Conservation (phyloP, 2,888 invertebrate species). For the Tyria jacobaeae region DNA sequence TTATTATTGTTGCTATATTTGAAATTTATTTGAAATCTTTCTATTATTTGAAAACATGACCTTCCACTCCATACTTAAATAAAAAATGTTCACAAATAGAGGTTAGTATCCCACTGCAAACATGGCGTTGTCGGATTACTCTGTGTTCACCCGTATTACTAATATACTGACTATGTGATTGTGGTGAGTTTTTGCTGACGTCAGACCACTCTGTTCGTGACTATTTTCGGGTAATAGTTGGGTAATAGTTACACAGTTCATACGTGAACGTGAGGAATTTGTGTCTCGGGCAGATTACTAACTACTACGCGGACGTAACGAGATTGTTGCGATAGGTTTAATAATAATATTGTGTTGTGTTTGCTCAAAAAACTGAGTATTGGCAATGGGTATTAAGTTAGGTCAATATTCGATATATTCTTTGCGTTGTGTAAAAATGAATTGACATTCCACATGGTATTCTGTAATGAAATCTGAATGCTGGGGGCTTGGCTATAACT, state of each 20-base stretch:
- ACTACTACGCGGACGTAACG: constrained; percentile 10
- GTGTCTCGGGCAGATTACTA: constrained; percentile 3
- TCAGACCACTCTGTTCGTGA: neutral
- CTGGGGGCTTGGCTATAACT: neutral
- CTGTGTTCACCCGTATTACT: neutral
- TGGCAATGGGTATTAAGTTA: neutral
- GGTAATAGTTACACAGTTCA: constrained; percentile 9
- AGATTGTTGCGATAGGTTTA: constrained; percentile 9
- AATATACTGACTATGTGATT: constrained; percentile 1
- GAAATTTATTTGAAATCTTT: too few species aligned
- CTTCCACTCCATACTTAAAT: neutral
- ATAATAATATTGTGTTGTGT: neutral
- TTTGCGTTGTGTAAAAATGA: neutral
- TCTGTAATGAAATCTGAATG: neutral
- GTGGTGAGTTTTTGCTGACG: neutral
- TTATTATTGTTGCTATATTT: too few species aligned
- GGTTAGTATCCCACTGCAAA: neutral
- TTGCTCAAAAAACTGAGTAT: constrained; percentile 1
- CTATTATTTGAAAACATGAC: too few species aligned
- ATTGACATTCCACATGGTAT: too few species aligned
- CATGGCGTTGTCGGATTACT: neutral
- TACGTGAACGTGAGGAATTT: constrained; percentile 10
- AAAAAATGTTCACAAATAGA: neutral
- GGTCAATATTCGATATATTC: neutral
- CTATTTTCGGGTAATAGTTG: constrained; percentile 6